Evolutionary conservation across 35 echinoderm and acorn worm species (phyloP).

Genomic region (Stichopus chloronotus): DNA sequence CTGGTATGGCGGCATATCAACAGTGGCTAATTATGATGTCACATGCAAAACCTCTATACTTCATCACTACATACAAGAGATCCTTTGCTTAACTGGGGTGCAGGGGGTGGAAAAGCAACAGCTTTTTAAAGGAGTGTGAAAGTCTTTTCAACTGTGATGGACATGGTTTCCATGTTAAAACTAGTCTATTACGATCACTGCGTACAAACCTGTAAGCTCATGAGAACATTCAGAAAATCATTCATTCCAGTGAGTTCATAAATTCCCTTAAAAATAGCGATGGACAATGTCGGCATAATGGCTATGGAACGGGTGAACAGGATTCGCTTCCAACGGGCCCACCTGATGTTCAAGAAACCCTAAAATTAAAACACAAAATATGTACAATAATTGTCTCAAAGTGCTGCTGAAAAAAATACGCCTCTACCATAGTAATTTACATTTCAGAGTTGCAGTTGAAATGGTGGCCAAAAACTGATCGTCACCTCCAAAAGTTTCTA

Average conservation of each 20-base stretch:
- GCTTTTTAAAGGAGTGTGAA: too few relatives aligned
- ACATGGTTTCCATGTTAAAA: too few relatives aligned
- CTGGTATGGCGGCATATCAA: too few relatives aligned
- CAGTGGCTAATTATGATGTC: too few relatives aligned
- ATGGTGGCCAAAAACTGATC: background rate
- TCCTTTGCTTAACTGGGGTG: too few relatives aligned
- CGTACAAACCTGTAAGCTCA: slow-evolving; percentile 90
- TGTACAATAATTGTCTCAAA: background rate
- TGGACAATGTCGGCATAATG: slow-evolving; percentile 81
- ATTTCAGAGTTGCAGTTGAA: background rate
- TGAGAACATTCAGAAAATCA: slow-evolving; percentile 90
- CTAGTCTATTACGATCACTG: too few relatives aligned
- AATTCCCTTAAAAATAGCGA: slow-evolving; percentile 87
- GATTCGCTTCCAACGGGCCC: slow-evolving; percentile 92
- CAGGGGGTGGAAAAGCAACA: too few relatives aligned
- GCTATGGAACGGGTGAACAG: slow-evolving; percentile 92
- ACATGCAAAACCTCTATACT: too few relatives aligned
- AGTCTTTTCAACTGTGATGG: too few relatives aligned
- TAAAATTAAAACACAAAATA: slow-evolving; percentile 24
- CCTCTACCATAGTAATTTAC: background rate
- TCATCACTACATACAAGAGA: too few relatives aligned
- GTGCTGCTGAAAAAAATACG: background rate
- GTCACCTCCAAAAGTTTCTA: too few relatives aligned
- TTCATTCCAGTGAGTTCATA: slow-evolving; percentile 95
- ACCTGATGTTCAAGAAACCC: slow-evolving; percentile 96